Percentiles rank a stretch among this genome's conserved stretches.
Evolutionary conservation across 2,888 invertebrate species (phyloP).

Genomic region (Drosophila picticornis): DNA sequence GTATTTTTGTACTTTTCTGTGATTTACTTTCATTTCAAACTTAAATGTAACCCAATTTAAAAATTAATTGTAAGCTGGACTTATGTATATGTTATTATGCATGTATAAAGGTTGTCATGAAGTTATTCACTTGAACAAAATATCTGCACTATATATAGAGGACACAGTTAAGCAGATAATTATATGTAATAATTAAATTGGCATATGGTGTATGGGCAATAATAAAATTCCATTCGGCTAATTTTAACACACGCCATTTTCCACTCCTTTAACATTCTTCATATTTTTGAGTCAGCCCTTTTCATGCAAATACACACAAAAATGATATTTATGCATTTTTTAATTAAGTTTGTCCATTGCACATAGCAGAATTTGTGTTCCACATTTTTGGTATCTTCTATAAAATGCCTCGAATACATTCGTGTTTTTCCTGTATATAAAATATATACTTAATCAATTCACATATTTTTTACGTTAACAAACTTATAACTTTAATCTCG

Average conservation of each 20-base stretch:
- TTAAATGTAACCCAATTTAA: background rate
- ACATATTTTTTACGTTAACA: background rate
- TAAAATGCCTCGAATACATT: conserved; percentile 18
- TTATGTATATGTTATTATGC: background rate
- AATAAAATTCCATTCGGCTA: background rate
- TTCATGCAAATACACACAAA: conserved; percentile 1
- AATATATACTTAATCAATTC: conserved; percentile 20
- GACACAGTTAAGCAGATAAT: background rate
- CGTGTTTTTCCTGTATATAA: conserved; percentile 18
- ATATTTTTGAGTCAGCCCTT: background rate
- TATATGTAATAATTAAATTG: background rate
- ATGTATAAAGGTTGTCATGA: background rate
- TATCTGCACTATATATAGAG: background rate
- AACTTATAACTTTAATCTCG: background rate
- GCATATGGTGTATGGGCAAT: background rate
- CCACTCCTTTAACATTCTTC: background rate
- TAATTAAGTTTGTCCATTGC: conserved; percentile 65
- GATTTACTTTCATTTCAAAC: background rate
- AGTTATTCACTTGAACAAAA: background rate
- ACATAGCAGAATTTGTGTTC: conserved; percentile 5
- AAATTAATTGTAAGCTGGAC: background rate
- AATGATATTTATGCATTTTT: conserved; percentile 63
- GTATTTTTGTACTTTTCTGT: background rate
- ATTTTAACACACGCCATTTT: background rate
- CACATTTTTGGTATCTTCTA: background rate